Conservation (phyloP, 2,888 invertebrate species). For the Flexamia atlantica region DNA sequence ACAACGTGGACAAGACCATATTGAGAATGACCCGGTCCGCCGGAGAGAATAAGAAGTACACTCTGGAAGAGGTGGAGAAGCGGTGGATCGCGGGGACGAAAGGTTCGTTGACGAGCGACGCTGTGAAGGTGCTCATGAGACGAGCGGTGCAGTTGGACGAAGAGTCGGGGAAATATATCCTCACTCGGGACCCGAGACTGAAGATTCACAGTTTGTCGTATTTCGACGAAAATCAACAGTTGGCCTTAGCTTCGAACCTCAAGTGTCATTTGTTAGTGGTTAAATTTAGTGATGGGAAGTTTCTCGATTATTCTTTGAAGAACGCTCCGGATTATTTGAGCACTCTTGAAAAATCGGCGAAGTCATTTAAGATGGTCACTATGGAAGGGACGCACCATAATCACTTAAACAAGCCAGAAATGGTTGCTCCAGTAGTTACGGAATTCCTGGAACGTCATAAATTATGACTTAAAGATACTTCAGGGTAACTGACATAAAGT, state of each 20-base stretch:
- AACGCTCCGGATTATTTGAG: conserved; percentile 75
- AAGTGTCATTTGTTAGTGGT: conserved; percentile 82
- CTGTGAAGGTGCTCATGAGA: conserved; percentile 75
- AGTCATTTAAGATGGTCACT: conserved; percentile 79
- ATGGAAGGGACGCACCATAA: conserved; percentile 85
- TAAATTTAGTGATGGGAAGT: conserved; percentile 78
- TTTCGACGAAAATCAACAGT: conserved; percentile 53
- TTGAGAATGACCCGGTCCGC: conserved; percentile 62
- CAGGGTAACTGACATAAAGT: too few species aligned
- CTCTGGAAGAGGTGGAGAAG: conserved; percentile 70
- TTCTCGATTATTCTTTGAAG: conserved; percentile 74
- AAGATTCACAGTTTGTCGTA: conserved; percentile 73
- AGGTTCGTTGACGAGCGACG: conserved; percentile 78
- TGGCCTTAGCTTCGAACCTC: conserved; percentile 72
- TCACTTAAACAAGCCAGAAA: conserved; percentile 84
- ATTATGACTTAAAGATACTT: neutral
- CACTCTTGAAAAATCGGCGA: conserved; percentile 77
- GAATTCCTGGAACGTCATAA: conserved; percentile 76
- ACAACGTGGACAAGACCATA: conserved; percentile 63
- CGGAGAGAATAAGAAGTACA: conserved; percentile 61
- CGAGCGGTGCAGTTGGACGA: conserved; percentile 78
- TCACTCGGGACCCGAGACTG: conserved; percentile 82
- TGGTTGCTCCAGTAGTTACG: conserved; percentile 77
- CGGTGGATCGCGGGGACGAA: conserved; percentile 78
- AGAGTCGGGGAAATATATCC: conserved; percentile 78